A percentile compares a stretch with the other conserved stretches of the same genome.
phyloP scores from a whole-genome alignment of 1,140 invertebrate species.

The Dolichoris vasculosae region DNA sequence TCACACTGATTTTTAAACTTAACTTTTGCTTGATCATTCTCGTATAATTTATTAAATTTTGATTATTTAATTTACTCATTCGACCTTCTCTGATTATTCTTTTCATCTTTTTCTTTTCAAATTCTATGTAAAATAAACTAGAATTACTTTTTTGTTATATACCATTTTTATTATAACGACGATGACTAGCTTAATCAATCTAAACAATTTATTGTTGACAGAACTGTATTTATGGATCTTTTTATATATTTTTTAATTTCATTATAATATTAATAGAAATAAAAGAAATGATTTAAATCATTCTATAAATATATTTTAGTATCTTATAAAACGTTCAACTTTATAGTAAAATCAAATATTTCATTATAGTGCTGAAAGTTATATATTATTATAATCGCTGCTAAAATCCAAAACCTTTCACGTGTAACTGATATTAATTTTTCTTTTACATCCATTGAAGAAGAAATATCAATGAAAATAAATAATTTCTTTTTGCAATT shows the following conservation, averaged over 20 bases:
- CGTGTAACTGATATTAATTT: background rate
- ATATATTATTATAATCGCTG: background rate
- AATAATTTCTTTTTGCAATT: background rate
- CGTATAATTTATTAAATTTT: background rate
- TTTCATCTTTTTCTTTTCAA: background rate
- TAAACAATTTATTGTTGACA: background rate
- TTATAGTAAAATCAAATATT: background rate
- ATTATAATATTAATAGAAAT: too few relatives aligned
- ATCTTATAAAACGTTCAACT: background rate
- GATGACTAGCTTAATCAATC: too few relatives aligned
- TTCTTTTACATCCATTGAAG: background rate
- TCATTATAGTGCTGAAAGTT: background rate
- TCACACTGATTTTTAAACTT: background rate
- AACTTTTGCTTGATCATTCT: slow-evolving; percentile 33
- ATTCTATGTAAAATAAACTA: background rate
- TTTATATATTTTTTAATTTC: too few relatives aligned
- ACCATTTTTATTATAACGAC: too few relatives aligned
- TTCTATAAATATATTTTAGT: background rate
- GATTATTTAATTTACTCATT: slow-evolving; percentile 12
- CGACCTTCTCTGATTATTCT: background rate
- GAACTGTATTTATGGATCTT: too few relatives aligned
- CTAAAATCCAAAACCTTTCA: background rate
- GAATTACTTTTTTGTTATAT: too few relatives aligned
- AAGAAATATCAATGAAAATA: background rate
- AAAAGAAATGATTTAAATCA: background rate